Evolutionary conservation across 2,113 vertebrate species (phyloP).

Genomic region (Chitala chitala): DNA sequence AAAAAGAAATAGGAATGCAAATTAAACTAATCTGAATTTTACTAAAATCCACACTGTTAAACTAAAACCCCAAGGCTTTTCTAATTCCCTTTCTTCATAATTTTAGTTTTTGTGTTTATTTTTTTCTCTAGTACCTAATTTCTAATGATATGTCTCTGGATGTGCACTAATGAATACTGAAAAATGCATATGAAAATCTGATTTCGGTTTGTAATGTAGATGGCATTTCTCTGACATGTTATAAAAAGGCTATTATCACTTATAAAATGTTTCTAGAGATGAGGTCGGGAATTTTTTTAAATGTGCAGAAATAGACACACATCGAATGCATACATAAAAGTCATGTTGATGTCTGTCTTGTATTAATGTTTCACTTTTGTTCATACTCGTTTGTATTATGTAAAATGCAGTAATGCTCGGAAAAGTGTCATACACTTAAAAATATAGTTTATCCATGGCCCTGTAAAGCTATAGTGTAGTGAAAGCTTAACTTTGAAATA

Average conservation of each 20-base stretch:
- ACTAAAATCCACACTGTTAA: conserved; percentile 20
- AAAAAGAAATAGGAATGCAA: conserved; percentile 20
- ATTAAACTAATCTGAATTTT: conserved; percentile 25
- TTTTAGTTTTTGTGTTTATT: conserved; percentile 4
- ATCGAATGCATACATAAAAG: too few relatives aligned
- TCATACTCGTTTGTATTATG: too few relatives aligned
- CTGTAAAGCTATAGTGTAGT: too few relatives aligned
- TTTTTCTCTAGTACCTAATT: conserved; percentile 1
- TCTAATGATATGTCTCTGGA: not conserved
- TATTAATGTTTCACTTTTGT: too few relatives aligned
- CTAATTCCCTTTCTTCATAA: conserved; percentile 17
- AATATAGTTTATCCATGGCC: not conserved
- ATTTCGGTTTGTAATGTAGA: not conserved
- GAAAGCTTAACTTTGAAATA: not conserved
- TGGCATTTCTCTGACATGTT: not conserved
- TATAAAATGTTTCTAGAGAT: not conserved
- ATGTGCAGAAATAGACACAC: too few relatives aligned
- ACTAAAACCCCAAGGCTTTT: conserved; percentile 22
- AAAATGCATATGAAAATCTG: conserved; percentile 10
- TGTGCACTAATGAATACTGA: conserved; percentile 14
- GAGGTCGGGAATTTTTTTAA: too few relatives aligned
- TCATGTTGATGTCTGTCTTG: too few relatives aligned
- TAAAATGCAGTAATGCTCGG: too few relatives aligned
- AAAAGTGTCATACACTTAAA: not conserved
- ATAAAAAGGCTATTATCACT: not conserved